Base-by-base conservation (phyloP, 2,797 vertebrate species). In the Limnodromus scolopaceus region DNA sequence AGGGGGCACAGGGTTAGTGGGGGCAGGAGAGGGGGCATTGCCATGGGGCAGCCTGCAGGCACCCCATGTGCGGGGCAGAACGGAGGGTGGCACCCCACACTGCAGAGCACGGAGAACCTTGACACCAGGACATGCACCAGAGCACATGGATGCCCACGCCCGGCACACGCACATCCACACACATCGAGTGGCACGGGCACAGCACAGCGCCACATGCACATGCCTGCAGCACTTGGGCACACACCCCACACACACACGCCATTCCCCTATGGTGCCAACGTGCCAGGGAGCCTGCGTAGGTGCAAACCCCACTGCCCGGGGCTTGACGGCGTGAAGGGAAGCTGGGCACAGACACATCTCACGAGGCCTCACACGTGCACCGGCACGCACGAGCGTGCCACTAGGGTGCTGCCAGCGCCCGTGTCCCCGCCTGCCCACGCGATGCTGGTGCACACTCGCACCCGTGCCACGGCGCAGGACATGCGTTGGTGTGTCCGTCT, bases 111-210 rank as follows among this genome's bases (percentile, higher is more conserved):
- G 11, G 72, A 55, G 19, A 38, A 39, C 54, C 75, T 10, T 8
- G 5, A 24, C 55, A 32, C 68, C 0, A 0, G 57, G 39, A 58
- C 9, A 0, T 1, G 25, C 45, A 34, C 60, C 17, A 0, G 0
- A 0, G 0, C 17, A 14, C 39, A 10, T 2, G 16, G 36, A 30
- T 2, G 0, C 51, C 51, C 58, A 51, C 4, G 1, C 38, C 38
- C 71, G 3, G 0, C 71, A 54, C 16, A 0, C 0, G 0, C 3
- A 3, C 0, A 0, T 12, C 19, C 46, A 27, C 7, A 0, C n/a
- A 16, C 34, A 7, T 30, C 0, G 0, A 22, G 36, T 30, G 66
- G 36, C 71, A 89, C 41, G 27, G 24, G 54, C 69, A 34, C 0
- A 0, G 45, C 41, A 8, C 27, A 15, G 63, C 32, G 51, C 23